Evolutionary conservation across 2,113 vertebrate genomes (phyloP).

Genomic region (Myotis lucifugus): DNA sequence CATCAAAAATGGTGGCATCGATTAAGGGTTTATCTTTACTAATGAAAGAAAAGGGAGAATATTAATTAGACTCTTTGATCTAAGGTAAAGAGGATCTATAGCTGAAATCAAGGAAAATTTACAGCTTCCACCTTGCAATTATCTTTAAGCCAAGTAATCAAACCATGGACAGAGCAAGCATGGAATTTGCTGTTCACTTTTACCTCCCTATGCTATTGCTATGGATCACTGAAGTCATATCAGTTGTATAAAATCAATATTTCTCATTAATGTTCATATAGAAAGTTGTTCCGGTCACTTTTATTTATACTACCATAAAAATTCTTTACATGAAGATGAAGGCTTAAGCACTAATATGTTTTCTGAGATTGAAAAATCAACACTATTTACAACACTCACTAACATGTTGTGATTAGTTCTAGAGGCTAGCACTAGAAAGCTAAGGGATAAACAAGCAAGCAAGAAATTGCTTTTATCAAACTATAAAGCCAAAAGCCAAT

Average conservation of each 20-base stretch:
- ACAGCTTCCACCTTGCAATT: neutral
- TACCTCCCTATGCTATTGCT: neutral
- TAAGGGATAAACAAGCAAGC: slow-evolving; percentile 22
- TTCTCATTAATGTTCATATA: neutral
- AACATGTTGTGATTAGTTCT: slow-evolving; percentile 42
- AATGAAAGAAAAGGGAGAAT: neutral
- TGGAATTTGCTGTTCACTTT: neutral
- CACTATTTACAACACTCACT: neutral
- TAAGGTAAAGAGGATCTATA: neutral
- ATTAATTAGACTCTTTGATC: slow-evolving; percentile 24
- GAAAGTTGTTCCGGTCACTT: neutral
- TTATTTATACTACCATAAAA: slow-evolving; percentile 7
- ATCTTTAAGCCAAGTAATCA: neutral
- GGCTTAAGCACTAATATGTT: neutral
- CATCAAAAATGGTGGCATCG: neutral
- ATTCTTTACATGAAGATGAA: slow-evolving; percentile 51
- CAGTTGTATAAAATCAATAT: slow-evolving; percentile 16
- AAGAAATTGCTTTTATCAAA: slow-evolving; percentile 48
- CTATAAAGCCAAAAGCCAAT: slow-evolving; percentile 24
- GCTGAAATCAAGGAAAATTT: slow-evolving; percentile 25
- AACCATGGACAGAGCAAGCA: neutral
- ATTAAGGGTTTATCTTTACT: neutral
- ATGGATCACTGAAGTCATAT: neutral
- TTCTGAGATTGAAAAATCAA: neutral
- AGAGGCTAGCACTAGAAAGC: slow-evolving; percentile 12